Percentiles rank a stretch among this genome's conserved stretches.
Evolutionary conservation across 2,113 vertebrate species (phyloP).

Genomic region (Lagopus leucura): DNA sequence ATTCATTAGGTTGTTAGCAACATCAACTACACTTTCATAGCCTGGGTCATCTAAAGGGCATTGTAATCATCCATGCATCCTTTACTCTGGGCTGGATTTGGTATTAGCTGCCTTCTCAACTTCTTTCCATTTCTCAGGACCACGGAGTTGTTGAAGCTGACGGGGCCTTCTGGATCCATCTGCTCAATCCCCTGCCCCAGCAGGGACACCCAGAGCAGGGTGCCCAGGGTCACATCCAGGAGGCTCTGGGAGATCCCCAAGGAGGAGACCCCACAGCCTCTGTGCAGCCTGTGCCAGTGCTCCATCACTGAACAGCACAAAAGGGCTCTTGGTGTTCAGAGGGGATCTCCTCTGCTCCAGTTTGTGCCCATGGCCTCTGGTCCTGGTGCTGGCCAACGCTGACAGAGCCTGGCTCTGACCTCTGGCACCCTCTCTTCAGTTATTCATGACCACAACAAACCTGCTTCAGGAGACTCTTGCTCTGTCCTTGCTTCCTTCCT

Average conservation of each 20-base stretch:
- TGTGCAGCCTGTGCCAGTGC: neutral
- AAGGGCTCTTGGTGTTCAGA: neutral
- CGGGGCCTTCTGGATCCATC: neutral
- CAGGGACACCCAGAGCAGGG: neutral
- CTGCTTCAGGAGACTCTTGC: neutral
- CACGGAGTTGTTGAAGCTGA: neutral
- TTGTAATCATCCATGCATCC: neutral
- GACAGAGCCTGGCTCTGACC: neutral
- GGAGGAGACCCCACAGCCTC: neutral
- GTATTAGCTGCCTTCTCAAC: neutral
- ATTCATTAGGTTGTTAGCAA: neutral
- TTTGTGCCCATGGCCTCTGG: neutral
- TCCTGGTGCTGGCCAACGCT: neutral
- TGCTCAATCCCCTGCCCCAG: neutral
- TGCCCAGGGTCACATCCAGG: neutral
- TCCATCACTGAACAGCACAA: neutral
- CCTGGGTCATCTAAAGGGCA: neutral
- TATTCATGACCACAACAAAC: neutral
- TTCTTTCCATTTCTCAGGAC: neutral
- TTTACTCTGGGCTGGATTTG: accelerated
- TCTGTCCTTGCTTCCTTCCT: neutral
- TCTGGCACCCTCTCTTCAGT: neutral
- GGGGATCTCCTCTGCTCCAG: neutral
- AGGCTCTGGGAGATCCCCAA: neutral
- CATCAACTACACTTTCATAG: neutral